Evolutionary conservation across 2,797 vertebrate species (phyloP), one percentile per base, ranked within the genome.

Genomic region (Uromys caudimaculatus): DNA sequence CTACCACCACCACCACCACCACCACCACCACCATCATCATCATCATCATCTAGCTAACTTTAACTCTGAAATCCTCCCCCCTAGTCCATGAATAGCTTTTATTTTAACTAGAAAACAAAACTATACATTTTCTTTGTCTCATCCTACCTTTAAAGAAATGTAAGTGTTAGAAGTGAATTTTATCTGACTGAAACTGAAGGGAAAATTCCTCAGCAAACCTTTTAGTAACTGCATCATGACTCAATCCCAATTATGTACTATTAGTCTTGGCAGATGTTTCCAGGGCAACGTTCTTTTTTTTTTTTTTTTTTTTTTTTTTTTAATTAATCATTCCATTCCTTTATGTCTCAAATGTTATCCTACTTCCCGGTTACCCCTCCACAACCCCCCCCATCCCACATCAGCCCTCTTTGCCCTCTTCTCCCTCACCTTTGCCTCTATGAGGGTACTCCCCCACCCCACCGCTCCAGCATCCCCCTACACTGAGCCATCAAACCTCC

Each of bases 121-220:
- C 47, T 32, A 35, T 35, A 32, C 23, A 62, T 41, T 85, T 32
- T 93, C 41, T 92, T 76, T 81, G 24, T 85, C 27, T 84, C 29
- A 29, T 87, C 84, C 35, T 78, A 32, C 75, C 78, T 41, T 90
- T 86, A 38, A 96, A 32, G 12, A 93, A 91, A 38, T 56, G 47
- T 44, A 76, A 79, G 9, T 81, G 35, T 77, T 84, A 32, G 38
- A 94, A 88, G 2, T 27, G 24, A 92, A 64, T 41, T 60, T 94
- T 56, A 69, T 90, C 32, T 92, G 7, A 54, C 62, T 56, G 73
- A n/a, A 17, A 50, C 11, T 60, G 14, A 91, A 75, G 64, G 58
- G 85, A 95, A 95, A 94, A 64, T 41, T 76, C 47, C 16, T 67
- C 23, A 71, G 47, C 58, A 67, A 93, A 94, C 89, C 7, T 78